Base-by-base conservation (phyloP, 1,140 invertebrate genomes). In the Bilobella aurantiaca region DNA sequence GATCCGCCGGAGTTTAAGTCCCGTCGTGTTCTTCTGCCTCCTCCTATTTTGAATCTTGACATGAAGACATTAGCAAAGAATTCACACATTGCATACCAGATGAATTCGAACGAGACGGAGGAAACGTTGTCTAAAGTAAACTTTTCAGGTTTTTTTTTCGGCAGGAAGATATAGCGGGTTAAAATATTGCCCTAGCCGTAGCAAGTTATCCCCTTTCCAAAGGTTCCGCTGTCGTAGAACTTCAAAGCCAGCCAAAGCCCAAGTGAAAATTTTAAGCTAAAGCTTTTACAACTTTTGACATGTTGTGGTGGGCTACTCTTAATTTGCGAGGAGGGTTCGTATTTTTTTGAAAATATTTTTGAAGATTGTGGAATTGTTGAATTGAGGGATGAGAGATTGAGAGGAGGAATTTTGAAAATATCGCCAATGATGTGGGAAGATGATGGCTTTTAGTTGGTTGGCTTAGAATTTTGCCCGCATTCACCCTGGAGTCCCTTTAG, bases 11-110 rank as follows among this genome's bases (percentile, higher is more conserved):
- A n/a, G n/a, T n/a, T n/a, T n/a, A n/a, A n/a, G n/a, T n/a, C n/a
- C n/a, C n/a, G n/a, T n/a, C n/a, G n/a, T n/a, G n/a, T n/a, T 53
- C 23, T 23, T 23, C 49, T 53, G 49, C 49, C 49, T 53, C 49
- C 21, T 53, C 49, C 49, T 53, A 53, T 53, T 53, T 53, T 53
- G 14, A 8, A 14, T 53, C 29, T 12, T 29, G 57, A 58, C 57
- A 58, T 58, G 57, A 58, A 58, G 25, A 58, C 57, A 58, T 58
- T 58, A 58, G 57, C 57, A 58, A 58, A 31, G 57, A 58, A 58
- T 58, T 58, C 57, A 58, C 57, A 58, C 57, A 21, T 58, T 58
- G 21, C 57, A 58, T 58, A 58, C 57, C 57, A 58, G 29, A 58
- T 58, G 57, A 58, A 58, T 29, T 29, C 57, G 28, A 58, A 58